These are phyloP conservation scores for Palaemon carinicauda DNA, from an alignment of 1,140 invertebrate genomes.

Conservation along the genomic window DNA sequence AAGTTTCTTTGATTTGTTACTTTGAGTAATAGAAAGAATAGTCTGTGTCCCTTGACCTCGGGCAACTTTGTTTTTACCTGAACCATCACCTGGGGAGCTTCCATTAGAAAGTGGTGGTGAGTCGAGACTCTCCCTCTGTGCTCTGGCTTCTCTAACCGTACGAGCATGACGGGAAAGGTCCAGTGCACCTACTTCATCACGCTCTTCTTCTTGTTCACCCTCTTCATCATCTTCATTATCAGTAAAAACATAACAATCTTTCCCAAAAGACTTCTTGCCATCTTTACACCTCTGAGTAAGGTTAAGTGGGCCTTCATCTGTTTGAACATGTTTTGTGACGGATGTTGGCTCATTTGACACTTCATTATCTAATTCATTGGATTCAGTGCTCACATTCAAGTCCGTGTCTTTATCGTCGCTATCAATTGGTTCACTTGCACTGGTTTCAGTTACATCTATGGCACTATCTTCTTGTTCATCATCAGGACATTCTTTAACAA, in stretches of 20 bases:
- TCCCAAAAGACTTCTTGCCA: constrained; percentile 10
- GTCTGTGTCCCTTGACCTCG: constrained; percentile 54
- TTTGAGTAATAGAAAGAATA: constrained; percentile 57
- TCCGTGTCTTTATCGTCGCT: constrained; percentile 57
- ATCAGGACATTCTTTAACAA: constrained; percentile 12
- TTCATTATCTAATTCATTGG: constrained; percentile 30
- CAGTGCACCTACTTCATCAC: constrained; percentile 54
- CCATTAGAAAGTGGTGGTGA: constrained; percentile 23
- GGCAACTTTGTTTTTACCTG: neutral
- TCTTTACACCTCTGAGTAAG: constrained; percentile 9
- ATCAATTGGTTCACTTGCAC: constrained; percentile 47
- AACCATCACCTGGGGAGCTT: neutral
- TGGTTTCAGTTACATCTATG: constrained; percentile 55
- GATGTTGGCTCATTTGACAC: neutral
- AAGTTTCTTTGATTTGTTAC: constrained; percentile 55
- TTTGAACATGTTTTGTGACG: constrained; percentile 29
- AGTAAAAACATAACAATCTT: constrained; percentile 47
- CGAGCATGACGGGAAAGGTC: constrained; percentile 58
- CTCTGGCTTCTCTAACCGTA: constrained; percentile 47
- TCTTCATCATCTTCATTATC: constrained; percentile 51
- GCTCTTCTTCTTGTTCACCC: constrained; percentile 46
- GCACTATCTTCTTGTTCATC: constrained; percentile 56
- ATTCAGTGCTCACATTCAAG: constrained; percentile 54
- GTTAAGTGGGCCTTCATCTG: constrained; percentile 38
- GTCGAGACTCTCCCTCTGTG: constrained; percentile 51